Evolutionary conservation across 2,888 invertebrate species (phyloP).

Genomic region (Ormyrus rosae): DNA sequence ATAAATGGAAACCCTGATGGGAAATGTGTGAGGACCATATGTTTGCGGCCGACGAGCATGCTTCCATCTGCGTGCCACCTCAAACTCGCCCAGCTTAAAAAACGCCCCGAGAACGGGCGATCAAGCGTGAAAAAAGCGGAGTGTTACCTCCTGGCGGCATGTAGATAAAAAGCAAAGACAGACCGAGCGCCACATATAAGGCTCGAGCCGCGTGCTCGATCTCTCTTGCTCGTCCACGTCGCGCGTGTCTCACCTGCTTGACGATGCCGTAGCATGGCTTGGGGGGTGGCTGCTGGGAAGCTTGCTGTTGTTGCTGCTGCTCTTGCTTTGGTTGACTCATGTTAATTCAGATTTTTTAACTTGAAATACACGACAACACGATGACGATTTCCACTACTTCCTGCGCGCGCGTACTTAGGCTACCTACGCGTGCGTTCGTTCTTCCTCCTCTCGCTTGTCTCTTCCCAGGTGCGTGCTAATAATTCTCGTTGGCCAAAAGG

Average conservation of each 20-base stretch:
- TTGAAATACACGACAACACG: not conserved
- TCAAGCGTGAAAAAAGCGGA: no score
- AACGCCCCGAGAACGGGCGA: not conserved
- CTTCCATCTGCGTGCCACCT: slow-evolving; percentile 14
- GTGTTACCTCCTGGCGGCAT: not conserved
- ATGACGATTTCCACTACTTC: slow-evolving; percentile 25
- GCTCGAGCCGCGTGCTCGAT: no score
- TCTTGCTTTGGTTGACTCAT: slow-evolving; percentile 57
- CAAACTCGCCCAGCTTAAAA: not conserved
- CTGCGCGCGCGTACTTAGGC: slow-evolving; percentile 5
- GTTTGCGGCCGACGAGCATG: slow-evolving; percentile 37
- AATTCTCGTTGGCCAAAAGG: not conserved
- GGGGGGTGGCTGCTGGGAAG: slow-evolving; percentile 57
- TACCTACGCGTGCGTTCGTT: not conserved
- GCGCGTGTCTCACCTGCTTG: slow-evolving; percentile 78
- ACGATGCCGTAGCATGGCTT: slow-evolving; percentile 77
- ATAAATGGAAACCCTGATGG: no score
- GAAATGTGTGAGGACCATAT: slow-evolving; percentile 43
- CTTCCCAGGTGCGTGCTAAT: not conserved
- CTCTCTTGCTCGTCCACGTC: not conserved
- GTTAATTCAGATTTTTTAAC: slow-evolving; percentile 42
- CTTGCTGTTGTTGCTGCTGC: slow-evolving; percentile 58
- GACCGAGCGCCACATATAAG: no score
- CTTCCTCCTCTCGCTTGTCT: slow-evolving; percentile 5
- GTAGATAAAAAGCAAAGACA: not conserved